Evolutionary conservation across 1,140 invertebrate species (phyloP), one percentile per base, ranked within the genome.

Genomic region (Calycopis cecrops): DNA sequence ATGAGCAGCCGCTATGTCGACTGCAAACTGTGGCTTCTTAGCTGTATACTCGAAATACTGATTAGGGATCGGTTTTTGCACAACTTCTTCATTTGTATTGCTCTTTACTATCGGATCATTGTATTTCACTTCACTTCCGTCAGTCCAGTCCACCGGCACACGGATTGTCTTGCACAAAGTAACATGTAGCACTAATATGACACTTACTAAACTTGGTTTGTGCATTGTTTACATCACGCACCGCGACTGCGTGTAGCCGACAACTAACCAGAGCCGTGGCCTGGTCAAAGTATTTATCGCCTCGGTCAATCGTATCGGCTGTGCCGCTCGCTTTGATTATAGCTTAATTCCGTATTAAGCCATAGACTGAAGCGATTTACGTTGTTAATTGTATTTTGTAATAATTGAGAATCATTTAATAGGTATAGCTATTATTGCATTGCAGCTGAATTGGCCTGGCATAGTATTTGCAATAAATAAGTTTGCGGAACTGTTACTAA

Each of bases 251-350:
- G 40, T 57, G 57, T 63, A 60, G 53, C 73, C 71, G 67, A 73
- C 68, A 69, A 85, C 82, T 85, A 76, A 71, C 72, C 77, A 59
- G 69, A 63, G 59, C 69, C 62, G 63, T 44, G 60, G 65, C 52
- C 48, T 48, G 60, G 47, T 63, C 55, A 74, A 63, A 59, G 71
- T 77, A 73, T 86, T 79, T 87, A 87, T 84, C 77, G 80, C 72
- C 79, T 87, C 84, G 81, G 83, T 80, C 65, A 67, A 60, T 62
- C 72, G 72, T 69, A 76, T 85, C 80, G 79, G 73, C 62, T 63
- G 59, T 65, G 70, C 71, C 74, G 59, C 66, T 75, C 76, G 74
- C 66, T 80, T 79, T 71, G 63, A 75, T 72, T 57, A 35, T 35
- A 28, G 59, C 52, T 49, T 71, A 71, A 65, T 56, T 54, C 47